These are phyloP conservation scores for Onychomys leucogaster DNA, from an alignment of 2,797 vertebrate species.

Conservation along the genomic window DNA sequence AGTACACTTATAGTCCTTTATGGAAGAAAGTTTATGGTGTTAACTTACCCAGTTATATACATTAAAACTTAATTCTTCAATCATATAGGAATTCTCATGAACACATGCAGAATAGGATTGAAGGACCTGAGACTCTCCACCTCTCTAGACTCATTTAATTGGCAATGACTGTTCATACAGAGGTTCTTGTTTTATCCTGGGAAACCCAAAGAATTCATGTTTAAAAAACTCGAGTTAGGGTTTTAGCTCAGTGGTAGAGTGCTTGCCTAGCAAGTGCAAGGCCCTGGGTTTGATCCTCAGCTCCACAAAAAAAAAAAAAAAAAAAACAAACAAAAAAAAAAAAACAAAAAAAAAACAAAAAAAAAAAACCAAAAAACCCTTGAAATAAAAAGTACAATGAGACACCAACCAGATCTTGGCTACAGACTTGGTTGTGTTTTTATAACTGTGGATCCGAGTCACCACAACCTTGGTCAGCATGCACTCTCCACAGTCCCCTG, in stretches of 20 bases:
- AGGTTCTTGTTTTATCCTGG: background rate
- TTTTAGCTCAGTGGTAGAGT: too few relatives aligned
- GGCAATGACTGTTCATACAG: background rate
- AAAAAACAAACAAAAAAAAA: too few relatives aligned
- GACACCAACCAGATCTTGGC: background rate
- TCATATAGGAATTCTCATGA: background rate
- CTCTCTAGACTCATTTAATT: background rate
- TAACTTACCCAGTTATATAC: background rate
- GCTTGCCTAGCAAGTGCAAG: too few relatives aligned
- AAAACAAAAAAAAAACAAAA: too few relatives aligned
- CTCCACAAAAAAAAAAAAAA: too few relatives aligned
- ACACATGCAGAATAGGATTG: background rate
- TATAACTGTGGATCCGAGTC: background rate
- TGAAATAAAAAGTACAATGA: background rate
- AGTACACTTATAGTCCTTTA: background rate
- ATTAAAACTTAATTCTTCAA: background rate
- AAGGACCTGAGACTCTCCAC: background rate
- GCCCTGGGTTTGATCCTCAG: too few relatives aligned
- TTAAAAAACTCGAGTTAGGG: slow-evolving; percentile 5
- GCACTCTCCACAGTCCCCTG: background rate
- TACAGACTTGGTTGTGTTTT: background rate
- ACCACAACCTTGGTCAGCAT: background rate
- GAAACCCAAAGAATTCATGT: background rate
- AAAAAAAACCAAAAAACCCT: too few relatives aligned
- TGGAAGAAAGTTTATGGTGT: background rate